Percentiles rank a stretch among this genome's conserved stretches.
phyloP scores from a whole-genome alignment of 2,797 vertebrate genomes.

The Takifugu rubripes region DNA sequence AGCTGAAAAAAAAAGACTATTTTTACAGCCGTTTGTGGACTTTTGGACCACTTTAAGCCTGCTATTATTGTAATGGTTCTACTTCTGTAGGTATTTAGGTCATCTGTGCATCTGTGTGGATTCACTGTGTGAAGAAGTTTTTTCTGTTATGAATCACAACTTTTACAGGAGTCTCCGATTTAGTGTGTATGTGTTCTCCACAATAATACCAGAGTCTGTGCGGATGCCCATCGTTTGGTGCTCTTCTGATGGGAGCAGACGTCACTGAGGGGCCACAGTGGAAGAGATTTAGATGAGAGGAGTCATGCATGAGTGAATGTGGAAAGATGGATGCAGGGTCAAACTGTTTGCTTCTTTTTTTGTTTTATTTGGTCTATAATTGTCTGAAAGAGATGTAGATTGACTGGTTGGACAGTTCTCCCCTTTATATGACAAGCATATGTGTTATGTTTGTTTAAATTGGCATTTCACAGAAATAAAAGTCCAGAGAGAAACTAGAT shows the following conservation, averaged over 20 bases:
- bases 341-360: conserved; percentile 32
- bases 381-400: conserved; percentile 32
- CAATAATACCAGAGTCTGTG: conserved; percentile 1
- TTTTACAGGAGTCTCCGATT: neutral
- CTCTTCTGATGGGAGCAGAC: conserved; percentile 68
- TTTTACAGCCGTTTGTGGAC: neutral
- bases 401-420: conserved; percentile 65
- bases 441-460: conserved; percentile 92
- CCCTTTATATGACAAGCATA: conserved; percentile 76
- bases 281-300: conserved; percentile 75
- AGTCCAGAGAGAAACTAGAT: conserved; percentile 32
- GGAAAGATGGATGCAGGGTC: conserved; percentile 37
- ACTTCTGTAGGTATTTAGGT: neutral
- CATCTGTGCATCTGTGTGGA: neutral
- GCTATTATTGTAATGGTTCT: conserved; percentile 1
- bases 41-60: neutral
- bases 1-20: neutral
- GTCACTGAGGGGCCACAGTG: conserved; percentile 77
- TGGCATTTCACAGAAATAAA: conserved; percentile 81
- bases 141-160: neutral
- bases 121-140: neutral
- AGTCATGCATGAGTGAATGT: conserved; percentile 19
- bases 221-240: conserved; percentile 27
- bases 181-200: neutral
- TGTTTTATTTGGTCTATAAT: conserved; percentile 6